Evolutionary conservation across 2,888 invertebrate genomes (phyloP).

Genomic region (Drosophila silvestris): DNA sequence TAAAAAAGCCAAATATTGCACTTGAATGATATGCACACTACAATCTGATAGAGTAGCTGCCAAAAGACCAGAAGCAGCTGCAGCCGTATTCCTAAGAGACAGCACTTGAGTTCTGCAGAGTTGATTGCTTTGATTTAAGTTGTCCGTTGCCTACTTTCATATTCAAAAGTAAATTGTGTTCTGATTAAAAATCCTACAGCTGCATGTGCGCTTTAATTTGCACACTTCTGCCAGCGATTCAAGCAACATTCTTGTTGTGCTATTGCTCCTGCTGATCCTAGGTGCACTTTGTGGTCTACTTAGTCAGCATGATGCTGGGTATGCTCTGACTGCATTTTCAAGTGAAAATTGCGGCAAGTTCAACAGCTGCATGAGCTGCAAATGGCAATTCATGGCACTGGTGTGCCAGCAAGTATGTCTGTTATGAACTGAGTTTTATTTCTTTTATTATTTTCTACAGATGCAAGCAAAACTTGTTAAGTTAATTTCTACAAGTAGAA

Average conservation of each 20-base stretch:
- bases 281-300: slow-evolving; percentile 17
- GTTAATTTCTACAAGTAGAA: not conserved
- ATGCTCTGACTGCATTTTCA: slow-evolving; percentile 24
- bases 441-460: not conserved
- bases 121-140: slow-evolving; percentile 60
- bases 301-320: slow-evolving; percentile 38
- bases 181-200: slow-evolving; percentile 56
- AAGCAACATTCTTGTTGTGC: slow-evolving; percentile 17
- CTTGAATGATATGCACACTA: slow-evolving; percentile 39
- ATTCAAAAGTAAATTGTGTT: slow-evolving; percentile 45
- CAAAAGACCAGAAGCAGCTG: slow-evolving; percentile 7
- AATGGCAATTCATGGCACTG: slow-evolving; percentile 41
- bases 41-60: slow-evolving; percentile 22
- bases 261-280: slow-evolving; percentile 9
- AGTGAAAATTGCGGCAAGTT: slow-evolving; percentile 52
- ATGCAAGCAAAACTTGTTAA: not conserved
- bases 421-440: slow-evolving; percentile 33
- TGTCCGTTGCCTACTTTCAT: slow-evolving; percentile 42
- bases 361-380: slow-evolving; percentile 24
- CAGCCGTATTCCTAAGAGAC: slow-evolving; percentile 1
- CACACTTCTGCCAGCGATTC: slow-evolving; percentile 14
- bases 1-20: slow-evolving; percentile 48
- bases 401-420: slow-evolving; percentile 19
- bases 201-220: slow-evolving; percentile 50
- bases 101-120: slow-evolving; percentile 31